phyloP scores from a whole-genome alignment of 2,797 vertebrate genomes.

The Cuculus canorus region DNA sequence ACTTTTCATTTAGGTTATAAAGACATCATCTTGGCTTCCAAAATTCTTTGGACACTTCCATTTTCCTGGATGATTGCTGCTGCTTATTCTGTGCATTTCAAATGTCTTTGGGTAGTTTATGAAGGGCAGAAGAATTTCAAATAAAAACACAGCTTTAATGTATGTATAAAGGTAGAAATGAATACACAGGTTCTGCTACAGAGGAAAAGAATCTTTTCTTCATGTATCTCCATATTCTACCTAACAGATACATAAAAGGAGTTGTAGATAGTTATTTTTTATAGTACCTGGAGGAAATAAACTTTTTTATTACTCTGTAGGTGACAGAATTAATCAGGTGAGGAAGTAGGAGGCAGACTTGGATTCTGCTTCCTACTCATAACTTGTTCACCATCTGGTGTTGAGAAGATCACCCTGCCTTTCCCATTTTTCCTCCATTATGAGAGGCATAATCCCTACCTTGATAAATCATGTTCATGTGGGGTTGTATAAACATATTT shows the following conservation, averaged over 20 bases:
- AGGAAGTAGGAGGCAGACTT: background rate
- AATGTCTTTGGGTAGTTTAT: background rate
- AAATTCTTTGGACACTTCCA: background rate
- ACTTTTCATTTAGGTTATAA: background rate
- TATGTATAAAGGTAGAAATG: background rate
- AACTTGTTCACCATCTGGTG: background rate
- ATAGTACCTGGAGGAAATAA: background rate
- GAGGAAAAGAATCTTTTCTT: background rate
- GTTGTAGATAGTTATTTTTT: background rate
- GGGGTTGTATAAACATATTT: background rate
- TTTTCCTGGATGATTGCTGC: background rate
- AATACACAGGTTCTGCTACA: background rate
- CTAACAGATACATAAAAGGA: background rate
- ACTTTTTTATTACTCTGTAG: background rate
- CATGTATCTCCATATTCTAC: background rate
- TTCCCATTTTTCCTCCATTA: background rate
- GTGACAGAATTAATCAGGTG: conserved; percentile 6
- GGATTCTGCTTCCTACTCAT: background rate
- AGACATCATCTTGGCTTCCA: background rate
- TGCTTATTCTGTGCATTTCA: conserved; percentile 3
- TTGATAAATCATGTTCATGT: background rate
- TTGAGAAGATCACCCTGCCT: background rate
- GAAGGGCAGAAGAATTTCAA: background rate
- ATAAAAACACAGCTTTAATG: background rate
- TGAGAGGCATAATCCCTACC: background rate